Conservation (phyloP, 1,140 invertebrate genomes). For the Nasonia giraulti region DNA sequence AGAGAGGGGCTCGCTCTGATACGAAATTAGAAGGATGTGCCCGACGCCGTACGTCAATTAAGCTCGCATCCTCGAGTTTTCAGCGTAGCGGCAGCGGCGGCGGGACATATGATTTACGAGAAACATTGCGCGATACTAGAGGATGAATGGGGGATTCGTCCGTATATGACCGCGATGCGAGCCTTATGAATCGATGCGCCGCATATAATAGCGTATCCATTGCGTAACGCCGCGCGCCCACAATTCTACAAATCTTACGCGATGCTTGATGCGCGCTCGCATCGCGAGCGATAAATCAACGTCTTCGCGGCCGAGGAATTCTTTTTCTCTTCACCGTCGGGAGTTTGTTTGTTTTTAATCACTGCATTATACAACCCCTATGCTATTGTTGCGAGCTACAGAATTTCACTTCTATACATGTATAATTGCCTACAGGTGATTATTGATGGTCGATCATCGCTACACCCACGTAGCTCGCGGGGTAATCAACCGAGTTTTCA, state of each 20-base stretch:
- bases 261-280: background rate
- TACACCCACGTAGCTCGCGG: background rate
- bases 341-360: background rate
- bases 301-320: background rate
- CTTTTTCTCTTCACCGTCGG: background rate
- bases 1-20: background rate
- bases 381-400: background rate
- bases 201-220: background rate
- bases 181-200: background rate
- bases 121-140: slow-evolving; percentile 14
- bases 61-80: background rate
- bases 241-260: background rate
- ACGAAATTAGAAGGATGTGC: slow-evolving; percentile 4
- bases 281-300: background rate
- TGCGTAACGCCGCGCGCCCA: background rate
- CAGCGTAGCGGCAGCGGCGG: too few species aligned
- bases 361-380: background rate
- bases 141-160: slow-evolving; percentile 5
- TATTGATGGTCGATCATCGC: background rate
- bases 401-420: background rate
- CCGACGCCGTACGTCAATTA: background rate
- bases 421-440: background rate
- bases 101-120: slow-evolving; percentile 33
- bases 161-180: background rate
- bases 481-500: background rate